These are phyloP conservation scores for Onchidella celtica DNA, from an alignment of 2,888 invertebrate genomes.

Conservation along the genomic window DNA sequence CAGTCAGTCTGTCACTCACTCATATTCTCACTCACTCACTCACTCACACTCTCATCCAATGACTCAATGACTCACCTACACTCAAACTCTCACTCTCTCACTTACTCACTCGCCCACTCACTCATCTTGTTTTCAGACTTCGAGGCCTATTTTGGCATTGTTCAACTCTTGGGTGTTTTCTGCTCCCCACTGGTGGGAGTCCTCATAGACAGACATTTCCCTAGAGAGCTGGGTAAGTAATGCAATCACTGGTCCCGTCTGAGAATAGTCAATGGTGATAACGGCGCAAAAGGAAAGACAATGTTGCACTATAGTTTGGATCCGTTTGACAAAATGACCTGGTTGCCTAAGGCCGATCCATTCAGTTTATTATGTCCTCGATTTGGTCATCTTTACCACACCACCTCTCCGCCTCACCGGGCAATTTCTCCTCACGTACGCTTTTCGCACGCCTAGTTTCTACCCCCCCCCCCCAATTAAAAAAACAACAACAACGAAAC, in stretches of 20 bases:
- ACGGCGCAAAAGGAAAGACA: too few species aligned
- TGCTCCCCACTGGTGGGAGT: slow-evolving; percentile 62
- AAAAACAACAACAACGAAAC: too few species aligned
- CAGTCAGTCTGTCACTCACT: not conserved
- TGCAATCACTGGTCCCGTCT: not conserved
- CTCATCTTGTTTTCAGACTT: slow-evolving; percentile 38
- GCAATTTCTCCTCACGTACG: too few species aligned
- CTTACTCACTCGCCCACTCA: not conserved
- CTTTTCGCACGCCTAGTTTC: too few species aligned
- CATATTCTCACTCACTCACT: not conserved
- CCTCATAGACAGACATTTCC: slow-evolving; percentile 59
- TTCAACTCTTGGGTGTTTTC: slow-evolving; percentile 60
- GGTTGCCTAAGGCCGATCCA: too few species aligned
- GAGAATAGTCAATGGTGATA: too few species aligned
- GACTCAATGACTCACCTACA: not conserved
- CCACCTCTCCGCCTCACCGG: too few species aligned
- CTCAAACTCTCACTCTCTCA: not conserved
- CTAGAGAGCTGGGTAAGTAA: slow-evolving; percentile 54
- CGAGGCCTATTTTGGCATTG: slow-evolving; percentile 45
- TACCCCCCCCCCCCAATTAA: too few species aligned
- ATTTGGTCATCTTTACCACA: too few species aligned
- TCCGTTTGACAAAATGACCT: too few species aligned
- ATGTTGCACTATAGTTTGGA: too few species aligned
- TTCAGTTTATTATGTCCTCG: too few species aligned
- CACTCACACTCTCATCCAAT: not conserved